Evolutionary conservation across 2,797 vertebrate genomes (phyloP).

Genomic region (Galago senegalensis): DNA sequence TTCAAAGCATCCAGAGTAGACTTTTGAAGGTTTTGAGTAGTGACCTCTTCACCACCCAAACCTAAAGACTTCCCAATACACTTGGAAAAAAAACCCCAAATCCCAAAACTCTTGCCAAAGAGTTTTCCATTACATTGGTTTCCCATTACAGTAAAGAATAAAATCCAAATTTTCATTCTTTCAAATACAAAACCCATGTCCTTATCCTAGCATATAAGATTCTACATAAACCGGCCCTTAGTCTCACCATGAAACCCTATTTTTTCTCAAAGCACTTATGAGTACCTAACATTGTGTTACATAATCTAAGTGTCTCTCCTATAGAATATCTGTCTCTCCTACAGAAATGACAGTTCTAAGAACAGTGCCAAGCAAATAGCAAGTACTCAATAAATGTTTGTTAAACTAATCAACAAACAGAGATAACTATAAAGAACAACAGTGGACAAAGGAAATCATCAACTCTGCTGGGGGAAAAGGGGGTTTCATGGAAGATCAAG

Average conservation of each 20-base stretch:
- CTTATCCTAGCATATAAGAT: neutral
- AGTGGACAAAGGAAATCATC: neutral
- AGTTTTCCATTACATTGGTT: neutral
- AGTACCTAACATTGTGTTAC: neutral
- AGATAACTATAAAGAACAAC: neutral
- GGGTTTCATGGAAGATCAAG: neutral
- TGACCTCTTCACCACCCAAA: neutral
- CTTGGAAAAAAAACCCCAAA: conserved; percentile 54
- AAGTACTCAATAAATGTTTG: neutral
- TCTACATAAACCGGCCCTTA: neutral
- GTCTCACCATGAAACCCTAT: neutral
- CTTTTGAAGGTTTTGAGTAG: neutral
- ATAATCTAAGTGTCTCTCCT: neutral
- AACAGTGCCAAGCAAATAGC: neutral
- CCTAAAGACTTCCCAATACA: neutral
- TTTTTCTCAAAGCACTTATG: neutral
- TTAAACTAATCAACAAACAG: neutral
- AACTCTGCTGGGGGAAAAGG: neutral
- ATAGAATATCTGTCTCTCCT: neutral
- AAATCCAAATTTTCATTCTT: neutral
- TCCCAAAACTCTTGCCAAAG: neutral
- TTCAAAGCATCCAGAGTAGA: neutral
- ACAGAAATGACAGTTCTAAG: neutral
- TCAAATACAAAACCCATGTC: neutral
- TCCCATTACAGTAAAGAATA: neutral